phyloP scores from a whole-genome alignment of 2,888 invertebrate species.

The Macaria liturata region DNA sequence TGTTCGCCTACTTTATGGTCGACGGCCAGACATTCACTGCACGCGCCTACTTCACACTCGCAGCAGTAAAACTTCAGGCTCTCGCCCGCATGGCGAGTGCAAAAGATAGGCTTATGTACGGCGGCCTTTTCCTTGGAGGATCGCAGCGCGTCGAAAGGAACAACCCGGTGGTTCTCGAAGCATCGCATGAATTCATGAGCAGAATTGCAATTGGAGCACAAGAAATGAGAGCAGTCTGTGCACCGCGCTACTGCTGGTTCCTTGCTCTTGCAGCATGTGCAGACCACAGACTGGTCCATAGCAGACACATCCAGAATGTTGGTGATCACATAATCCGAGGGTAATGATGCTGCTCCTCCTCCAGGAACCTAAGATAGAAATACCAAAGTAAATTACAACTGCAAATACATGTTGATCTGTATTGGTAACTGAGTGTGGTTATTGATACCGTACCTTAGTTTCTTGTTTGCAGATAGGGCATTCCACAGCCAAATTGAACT shows the following conservation, averaged over 20 bases:
- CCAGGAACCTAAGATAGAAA: conserved; percentile 83
- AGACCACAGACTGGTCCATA: conserved; percentile 88
- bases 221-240: conserved; percentile 96
- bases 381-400: conserved; percentile 15
- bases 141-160: conserved; percentile 93
- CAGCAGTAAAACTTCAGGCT: conserved; percentile 94
- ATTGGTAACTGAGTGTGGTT: too few species aligned
- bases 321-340: conserved; percentile 93
- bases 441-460: conserved; percentile 84
- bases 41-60: conserved; percentile 93
- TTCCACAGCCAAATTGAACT: conserved; percentile 85
- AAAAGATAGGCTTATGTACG: conserved; percentile 95
- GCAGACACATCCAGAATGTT: conserved; percentile 93
- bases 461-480: conserved; percentile 94
- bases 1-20: conserved; percentile 93
- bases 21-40: conserved; percentile 92
- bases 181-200: conserved; percentile 98
- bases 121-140: conserved; percentile 90
- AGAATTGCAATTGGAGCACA: conserved; percentile 96
- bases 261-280: conserved; percentile 97
- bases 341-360: conserved; percentile 90
- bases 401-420: neutral
- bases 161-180: conserved; percentile 97
- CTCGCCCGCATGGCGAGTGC: conserved; percentile 91
- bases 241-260: conserved; percentile 97